These are phyloP conservation scores for Polyommatus iphigenia DNA, from an alignment of 2,888 invertebrate species.

Conservation along the genomic window DNA sequence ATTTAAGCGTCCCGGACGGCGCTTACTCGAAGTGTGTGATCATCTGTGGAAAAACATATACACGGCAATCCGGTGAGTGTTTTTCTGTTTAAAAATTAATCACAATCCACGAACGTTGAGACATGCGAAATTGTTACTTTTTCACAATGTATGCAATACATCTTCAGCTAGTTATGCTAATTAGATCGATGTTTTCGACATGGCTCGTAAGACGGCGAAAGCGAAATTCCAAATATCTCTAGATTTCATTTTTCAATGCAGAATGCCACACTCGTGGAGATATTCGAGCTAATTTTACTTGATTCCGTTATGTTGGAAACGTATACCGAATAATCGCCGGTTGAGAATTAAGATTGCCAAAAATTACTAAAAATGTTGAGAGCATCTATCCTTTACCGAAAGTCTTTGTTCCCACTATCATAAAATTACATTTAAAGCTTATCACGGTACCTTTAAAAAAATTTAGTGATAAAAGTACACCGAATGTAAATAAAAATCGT, in stretches of 20 bases:
- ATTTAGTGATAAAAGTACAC: slow-evolving; percentile 1
- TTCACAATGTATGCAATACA: slow-evolving; percentile 37
- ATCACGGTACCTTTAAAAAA: not conserved
- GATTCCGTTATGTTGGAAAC: slow-evolving; percentile 21
- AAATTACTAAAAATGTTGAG: not conserved
- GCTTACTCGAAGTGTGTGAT: slow-evolving; percentile 62
- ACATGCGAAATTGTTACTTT: slow-evolving; percentile 1
- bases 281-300: slow-evolving; percentile 9
- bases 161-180: slow-evolving; percentile 48
- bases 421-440: not conserved
- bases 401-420: not conserved
- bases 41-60: slow-evolving; percentile 68
- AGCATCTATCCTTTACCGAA: not conserved
- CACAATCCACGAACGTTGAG: slow-evolving; percentile 2
- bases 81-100: slow-evolving; percentile 35
- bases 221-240: slow-evolving; percentile 48
- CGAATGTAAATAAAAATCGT: not conserved
- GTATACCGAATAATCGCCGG: not conserved
- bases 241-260: slow-evolving; percentile 28
- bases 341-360: not conserved
- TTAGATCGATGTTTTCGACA: slow-evolving; percentile 43
- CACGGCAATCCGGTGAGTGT: slow-evolving; percentile 72
- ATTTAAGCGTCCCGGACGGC: slow-evolving; percentile 51
- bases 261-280: slow-evolving; percentile 12
- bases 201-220: slow-evolving; percentile 53